Base-by-base conservation (phyloP, 2,888 invertebrate genomes). In the Ganaspis brasiliensis region DNA sequence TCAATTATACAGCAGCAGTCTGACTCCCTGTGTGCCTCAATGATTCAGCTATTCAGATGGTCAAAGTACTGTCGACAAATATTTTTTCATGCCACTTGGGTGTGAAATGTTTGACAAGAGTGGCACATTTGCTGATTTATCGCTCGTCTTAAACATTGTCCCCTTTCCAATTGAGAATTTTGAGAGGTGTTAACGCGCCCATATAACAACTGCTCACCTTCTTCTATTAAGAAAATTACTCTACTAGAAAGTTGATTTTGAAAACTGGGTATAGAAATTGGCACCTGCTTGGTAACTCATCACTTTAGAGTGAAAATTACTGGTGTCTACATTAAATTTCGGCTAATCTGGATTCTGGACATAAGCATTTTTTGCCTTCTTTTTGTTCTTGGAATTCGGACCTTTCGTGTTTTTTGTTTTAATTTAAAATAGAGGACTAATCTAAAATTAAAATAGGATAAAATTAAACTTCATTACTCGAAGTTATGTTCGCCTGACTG, bases 71-170 rank as follows among this genome's bases (percentile, higher is more conserved):
- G 35, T 35, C 59, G 35, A 63, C 63, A 63, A 63, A 63, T 63
- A 63, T 63, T 63, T 63, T 63, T 45, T 40, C 12, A 63, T 40
- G 63, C 40, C 63, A 63, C 21, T 40, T 24, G 63, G 40, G 40
- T 63, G 40, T 63, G 21, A 63, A 63, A 63, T 63, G 63, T 63
- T 63, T 61, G 37, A 21, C 2, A 21, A 37, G 37, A 63, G 12
- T 63, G 63, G 63, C 21, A 63, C 21, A 63, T 63, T 21, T n/a
- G 14, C n/a, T n/a, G 5, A 49, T 5, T 16, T 49, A n/a, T n/a
- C 6, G 6, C 5, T 49, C n/a, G n/a, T n/a, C n/a, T n/a, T n/a
- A n/a, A n/a, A n/a, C n/a, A n/a, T 6, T 6, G 45, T 4, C 45
- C 4, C n/a, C n/a, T n/a, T 45, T n/a, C 45, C 12, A 49, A 49